These are phyloP conservation scores for Mastacembelus armatus DNA, from an alignment of 2,797 vertebrate genomes.

Conservation along the genomic window DNA sequence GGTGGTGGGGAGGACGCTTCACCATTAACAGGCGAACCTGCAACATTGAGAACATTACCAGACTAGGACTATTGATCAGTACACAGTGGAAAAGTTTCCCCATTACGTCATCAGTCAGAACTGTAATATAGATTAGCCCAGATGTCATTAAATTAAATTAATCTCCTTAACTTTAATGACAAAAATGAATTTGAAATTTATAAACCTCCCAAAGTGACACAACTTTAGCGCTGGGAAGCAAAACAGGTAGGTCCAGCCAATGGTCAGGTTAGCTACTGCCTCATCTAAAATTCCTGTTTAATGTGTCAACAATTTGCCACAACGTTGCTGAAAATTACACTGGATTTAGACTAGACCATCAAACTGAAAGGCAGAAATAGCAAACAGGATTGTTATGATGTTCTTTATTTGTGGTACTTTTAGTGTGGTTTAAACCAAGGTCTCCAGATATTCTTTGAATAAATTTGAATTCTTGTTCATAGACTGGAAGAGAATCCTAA, in stretches of 20 bases:
- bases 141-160: not conserved
- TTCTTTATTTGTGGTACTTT: slow-evolving; percentile 4
- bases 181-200: not conserved
- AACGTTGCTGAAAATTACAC: slow-evolving; percentile 51
- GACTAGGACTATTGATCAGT: slow-evolving; percentile 18
- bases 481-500: not conserved
- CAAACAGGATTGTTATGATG: slow-evolving; percentile 19
- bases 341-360: slow-evolving; percentile 31
- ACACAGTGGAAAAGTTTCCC: slow-evolving; percentile 7
- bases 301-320: slow-evolving; percentile 36
- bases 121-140: not conserved
- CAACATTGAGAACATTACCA: slow-evolving; percentile 64
- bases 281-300: too few species aligned
- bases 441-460: not conserved
- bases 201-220: not conserved
- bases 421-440: slow-evolving; percentile 8
- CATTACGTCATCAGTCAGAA: not conserved
- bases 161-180: not conserved
- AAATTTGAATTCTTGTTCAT: not conserved
- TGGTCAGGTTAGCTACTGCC: slow-evolving; percentile 26
- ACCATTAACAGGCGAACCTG: slow-evolving; percentile 91
- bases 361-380: slow-evolving; percentile 33
- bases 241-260: slow-evolving; percentile 8
- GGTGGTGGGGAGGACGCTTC: slow-evolving; percentile 95
- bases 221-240: slow-evolving; percentile 17